Evolutionary conservation across 2,113 vertebrate species (phyloP), one percentile per base, ranked within the genome.

Genomic region (Rhinoderma darwinii): DNA sequence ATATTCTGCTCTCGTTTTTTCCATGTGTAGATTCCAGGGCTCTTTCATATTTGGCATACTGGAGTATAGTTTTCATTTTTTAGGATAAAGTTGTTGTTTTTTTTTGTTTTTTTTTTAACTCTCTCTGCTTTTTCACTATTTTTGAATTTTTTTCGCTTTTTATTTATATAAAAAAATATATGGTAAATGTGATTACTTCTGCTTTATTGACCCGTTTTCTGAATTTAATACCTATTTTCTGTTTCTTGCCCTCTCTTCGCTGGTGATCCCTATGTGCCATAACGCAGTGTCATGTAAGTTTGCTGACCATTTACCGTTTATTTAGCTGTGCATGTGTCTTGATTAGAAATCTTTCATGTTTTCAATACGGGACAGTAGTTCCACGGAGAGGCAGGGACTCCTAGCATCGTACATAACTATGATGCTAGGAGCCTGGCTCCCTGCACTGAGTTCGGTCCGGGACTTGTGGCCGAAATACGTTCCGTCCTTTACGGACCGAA

Each of bases 211-310:
- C 91, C 93, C 88, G 32, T 88, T 91, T 94, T 93, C 91, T 94
- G 96, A 95, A 92, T 92, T 93, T 95, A 94, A 95, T 99, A 96
- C 97, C 95, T 93, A 90, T 96, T 93, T 82, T 96, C 96, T 94
- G 94, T 92, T 89, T 93, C 92, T 92, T 93, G 90, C 92, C 92
- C 91, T 93, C 94, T 94, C 94, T 93, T 95, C 96, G 93, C 93
- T 95, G 94, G 87, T 93, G 96, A 94, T 92, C 94, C 95, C 96
- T 39, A 95, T 96, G 96, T 98, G 95, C 97, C 97, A 95, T 96
- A 97, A 95, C 95, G 94, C 97, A 99, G 98, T 99, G 90, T 99
- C 98, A 98, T 98, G 98, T 99, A 99, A 99, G 98, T 99, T 94
- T 94, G 91, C 93, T 92, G 92, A 95, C 89, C 89, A 92, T 89